Conservation (phyloP, 2,113 vertebrate genomes). For the Limanda limanda region DNA sequence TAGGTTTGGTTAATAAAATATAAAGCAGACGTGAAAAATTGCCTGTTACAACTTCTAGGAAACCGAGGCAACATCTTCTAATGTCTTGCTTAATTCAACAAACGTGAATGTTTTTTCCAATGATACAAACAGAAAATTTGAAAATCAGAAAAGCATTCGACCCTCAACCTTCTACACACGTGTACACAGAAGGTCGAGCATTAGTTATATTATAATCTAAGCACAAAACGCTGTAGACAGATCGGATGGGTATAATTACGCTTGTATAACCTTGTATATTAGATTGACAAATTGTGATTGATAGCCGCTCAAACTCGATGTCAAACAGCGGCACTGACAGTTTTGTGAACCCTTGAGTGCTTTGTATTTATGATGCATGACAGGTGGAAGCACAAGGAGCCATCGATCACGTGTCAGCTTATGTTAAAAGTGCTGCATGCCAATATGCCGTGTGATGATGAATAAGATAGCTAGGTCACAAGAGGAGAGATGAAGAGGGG, state of each 20-base stretch:
- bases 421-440: conserved; percentile 21
- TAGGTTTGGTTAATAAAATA: background rate
- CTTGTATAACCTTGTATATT: background rate
- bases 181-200: background rate
- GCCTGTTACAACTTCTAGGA: too few relatives aligned
- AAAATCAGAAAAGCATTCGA: background rate
- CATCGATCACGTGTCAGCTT: conserved; percentile 21
- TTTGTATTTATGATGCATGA: conserved; percentile 28
- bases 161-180: background rate
- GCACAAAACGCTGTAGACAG: background rate
- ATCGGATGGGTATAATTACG: background rate
- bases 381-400: conserved; percentile 4
- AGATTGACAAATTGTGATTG: conserved; percentile 1
- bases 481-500: background rate
- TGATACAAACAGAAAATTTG: too few relatives aligned
- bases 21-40: background rate
- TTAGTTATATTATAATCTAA: background rate
- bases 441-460: conserved; percentile 14
- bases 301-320: background rate
- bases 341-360: conserved; percentile 22
- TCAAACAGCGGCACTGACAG: background rate
- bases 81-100: background rate
- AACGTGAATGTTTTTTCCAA: background rate
- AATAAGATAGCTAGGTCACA: conserved; percentile 26
- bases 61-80: background rate